Conservation (phyloP, 2,888 invertebrate species). For the Mythimna loreyi region DNA sequence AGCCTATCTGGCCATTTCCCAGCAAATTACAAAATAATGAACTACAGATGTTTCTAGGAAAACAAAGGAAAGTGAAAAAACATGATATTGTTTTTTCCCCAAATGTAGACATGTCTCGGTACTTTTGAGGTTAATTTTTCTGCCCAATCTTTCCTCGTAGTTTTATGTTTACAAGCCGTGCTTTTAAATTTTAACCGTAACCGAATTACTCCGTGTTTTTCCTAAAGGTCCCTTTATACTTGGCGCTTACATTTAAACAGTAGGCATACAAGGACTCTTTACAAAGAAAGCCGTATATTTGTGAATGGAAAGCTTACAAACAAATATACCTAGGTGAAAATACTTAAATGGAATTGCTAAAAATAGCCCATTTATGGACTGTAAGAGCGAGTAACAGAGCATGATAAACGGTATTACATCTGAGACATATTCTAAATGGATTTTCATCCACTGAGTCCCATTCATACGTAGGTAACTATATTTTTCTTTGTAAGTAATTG, state of each 20-base stretch:
- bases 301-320: constrained; percentile 16
- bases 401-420: constrained; percentile 35
- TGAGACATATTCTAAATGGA: constrained; percentile 42
- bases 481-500: constrained; percentile 21
- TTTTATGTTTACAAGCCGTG: constrained; percentile 19
- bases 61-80: constrained; percentile 29
- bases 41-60: constrained; percentile 34
- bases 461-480: constrained; percentile 17
- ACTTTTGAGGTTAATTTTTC: constrained; percentile 28
- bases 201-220: constrained; percentile 39
- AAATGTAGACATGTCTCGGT: constrained; percentile 5
- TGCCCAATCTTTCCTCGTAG: constrained; percentile 9
- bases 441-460: constrained; percentile 34
- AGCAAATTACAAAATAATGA: constrained; percentile 46
- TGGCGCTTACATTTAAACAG: constrained; percentile 12
- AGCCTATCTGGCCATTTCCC: constrained; percentile 26
- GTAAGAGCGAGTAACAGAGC: constrained; percentile 33
- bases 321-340: constrained; percentile 25
- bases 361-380: constrained; percentile 32
- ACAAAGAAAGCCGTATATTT: constrained; percentile 23
- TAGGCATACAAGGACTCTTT: constrained; percentile 5
- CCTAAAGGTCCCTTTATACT: constrained; percentile 33
- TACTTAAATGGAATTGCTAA: constrained; percentile 15
- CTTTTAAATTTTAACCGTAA: constrained; percentile 36
- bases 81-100: constrained; percentile 4